Conservation (phyloP, 1,140 invertebrate species). For the Neelides sp. region DNA sequence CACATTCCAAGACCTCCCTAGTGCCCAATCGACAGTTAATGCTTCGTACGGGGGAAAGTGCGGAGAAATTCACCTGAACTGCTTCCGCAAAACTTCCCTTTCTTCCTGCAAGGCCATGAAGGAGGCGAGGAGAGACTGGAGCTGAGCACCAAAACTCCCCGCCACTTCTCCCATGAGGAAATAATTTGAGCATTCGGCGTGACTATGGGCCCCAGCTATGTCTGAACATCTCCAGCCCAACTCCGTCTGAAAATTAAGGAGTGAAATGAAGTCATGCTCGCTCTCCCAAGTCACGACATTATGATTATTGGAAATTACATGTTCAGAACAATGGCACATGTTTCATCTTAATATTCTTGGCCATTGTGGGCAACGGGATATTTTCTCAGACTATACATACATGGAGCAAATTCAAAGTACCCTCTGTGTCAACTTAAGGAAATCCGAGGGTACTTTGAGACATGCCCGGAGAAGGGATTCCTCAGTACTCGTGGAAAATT, state of each 20-base stretch:
- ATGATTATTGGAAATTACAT: neutral
- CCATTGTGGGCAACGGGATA: neutral
- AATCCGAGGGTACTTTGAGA: too few relatives aligned
- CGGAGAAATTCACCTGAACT: slow-evolving; percentile 24
- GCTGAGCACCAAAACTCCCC: slow-evolving; percentile 16
- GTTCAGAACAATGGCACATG: neutral
- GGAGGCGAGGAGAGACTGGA: slow-evolving; percentile 9
- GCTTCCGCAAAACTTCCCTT: slow-evolving; percentile 17
- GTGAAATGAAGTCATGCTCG: neutral
- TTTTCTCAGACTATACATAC: too few relatives aligned
- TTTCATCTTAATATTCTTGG: neutral
- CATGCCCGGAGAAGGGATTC: slow-evolving; percentile 1
- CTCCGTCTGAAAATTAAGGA: slow-evolving; percentile 21
- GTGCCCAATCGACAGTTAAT: too few relatives aligned
- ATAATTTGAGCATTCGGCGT: slow-evolving; percentile 25
- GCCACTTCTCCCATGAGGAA: slow-evolving; percentile 27
- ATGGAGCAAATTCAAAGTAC: too few relatives aligned
- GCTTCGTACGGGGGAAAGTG: too few relatives aligned
- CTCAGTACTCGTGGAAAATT: slow-evolving; percentile 7
- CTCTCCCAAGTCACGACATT: neutral
- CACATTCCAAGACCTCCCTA: slow-evolving; percentile 25
- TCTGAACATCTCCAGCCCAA: slow-evolving; percentile 25
- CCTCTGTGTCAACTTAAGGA: too few relatives aligned
- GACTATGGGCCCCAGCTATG: slow-evolving; percentile 24
- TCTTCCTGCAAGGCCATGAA: slow-evolving; percentile 19